phyloP scores from a whole-genome alignment of 2,888 invertebrate genomes.

The Digitonthophagus gazella region DNA sequence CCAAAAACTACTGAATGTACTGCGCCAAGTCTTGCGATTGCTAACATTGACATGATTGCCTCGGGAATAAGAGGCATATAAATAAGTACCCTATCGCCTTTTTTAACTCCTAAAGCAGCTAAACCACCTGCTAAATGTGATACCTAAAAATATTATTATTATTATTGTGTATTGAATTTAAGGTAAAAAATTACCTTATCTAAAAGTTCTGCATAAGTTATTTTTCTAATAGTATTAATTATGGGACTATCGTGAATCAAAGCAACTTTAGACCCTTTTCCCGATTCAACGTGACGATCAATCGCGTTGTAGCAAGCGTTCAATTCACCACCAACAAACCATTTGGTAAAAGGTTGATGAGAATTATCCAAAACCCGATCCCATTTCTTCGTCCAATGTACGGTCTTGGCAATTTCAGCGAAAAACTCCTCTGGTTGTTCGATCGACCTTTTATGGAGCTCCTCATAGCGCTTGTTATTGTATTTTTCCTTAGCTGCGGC shows the following conservation, averaged over 20 bases:
- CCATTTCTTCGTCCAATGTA: slow-evolving; percentile 86
- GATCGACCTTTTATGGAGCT: slow-evolving; percentile 66
- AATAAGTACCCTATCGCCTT: slow-evolving; percentile 84
- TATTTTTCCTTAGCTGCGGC: slow-evolving; percentile 16
- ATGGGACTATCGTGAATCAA: slow-evolving; percentile 90
- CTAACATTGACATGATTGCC: slow-evolving; percentile 85
- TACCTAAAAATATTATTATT: slow-evolving; percentile 54
- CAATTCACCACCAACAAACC: slow-evolving; percentile 88
- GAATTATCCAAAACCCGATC: slow-evolving; percentile 78
- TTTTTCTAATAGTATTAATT: slow-evolving; percentile 70
- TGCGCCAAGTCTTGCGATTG: slow-evolving; percentile 83
- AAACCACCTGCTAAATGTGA: slow-evolving; percentile 78
- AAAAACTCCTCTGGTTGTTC: slow-evolving; percentile 82
- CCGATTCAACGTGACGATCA: slow-evolving; percentile 82
- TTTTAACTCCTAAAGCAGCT: slow-evolving; percentile 70
- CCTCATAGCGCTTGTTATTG: slow-evolving; percentile 53
- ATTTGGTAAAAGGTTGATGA: slow-evolving; percentile 84
- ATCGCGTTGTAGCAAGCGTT: slow-evolving; percentile 93
- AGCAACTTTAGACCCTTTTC: slow-evolving; percentile 75
- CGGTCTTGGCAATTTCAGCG: slow-evolving; percentile 69
- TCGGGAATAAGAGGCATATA: slow-evolving; percentile 96
- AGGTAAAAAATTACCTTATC: slow-evolving; percentile 61
- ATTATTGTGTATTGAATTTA: slow-evolving; percentile 13
- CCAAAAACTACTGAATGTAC: slow-evolving; percentile 95
- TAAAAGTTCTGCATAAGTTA: slow-evolving; percentile 78